Conservation (phyloP, 2,888 invertebrate genomes). For the Acrocyrtus sp. region DNA sequence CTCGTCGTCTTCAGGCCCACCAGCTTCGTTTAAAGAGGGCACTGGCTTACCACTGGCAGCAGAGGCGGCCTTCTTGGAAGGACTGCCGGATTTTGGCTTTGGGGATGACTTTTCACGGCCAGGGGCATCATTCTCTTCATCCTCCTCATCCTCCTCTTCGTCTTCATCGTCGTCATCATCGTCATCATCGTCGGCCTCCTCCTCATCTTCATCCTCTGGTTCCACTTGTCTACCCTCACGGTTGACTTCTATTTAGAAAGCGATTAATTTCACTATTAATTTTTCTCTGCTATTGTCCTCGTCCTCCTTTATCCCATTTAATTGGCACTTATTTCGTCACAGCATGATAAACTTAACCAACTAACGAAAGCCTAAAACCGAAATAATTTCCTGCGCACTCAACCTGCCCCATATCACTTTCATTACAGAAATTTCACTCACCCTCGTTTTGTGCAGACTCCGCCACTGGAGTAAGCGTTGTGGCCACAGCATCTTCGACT, state of each 20-base stretch:
- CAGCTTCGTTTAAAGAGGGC: conserved; percentile 59
- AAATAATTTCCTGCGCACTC: no score
- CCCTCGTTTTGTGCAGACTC: no score
- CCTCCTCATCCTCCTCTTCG: conserved; percentile 59
- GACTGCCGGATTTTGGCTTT: conserved; percentile 37
- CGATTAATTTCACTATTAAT: no score
- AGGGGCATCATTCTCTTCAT: conserved; percentile 52
- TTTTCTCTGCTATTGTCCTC: no score
- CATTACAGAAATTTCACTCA: no score
- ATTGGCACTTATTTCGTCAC: no score
- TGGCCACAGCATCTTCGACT: conserved; percentile 26
- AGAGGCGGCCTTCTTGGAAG: conserved; percentile 36
- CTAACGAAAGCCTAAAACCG: no score
- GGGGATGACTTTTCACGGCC: conserved; percentile 15
- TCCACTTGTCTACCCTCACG: conserved; percentile 52
- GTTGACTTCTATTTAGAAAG: conserved; percentile 41
- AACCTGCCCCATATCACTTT: no score
- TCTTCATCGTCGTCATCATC: conserved; percentile 61
- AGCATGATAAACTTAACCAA: no score
- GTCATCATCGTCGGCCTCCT: conserved; percentile 58
- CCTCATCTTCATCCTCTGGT: conserved; percentile 57
- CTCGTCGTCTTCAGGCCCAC: conserved; percentile 62
- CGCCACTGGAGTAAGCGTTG: conserved; percentile 32
- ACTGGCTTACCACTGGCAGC: conserved; percentile 57
- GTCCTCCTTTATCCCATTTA: background rate